Percentiles rank a stretch among this genome's conserved stretches.
These are phyloP conservation scores for Bombus huntii DNA, from an alignment of 1,140 invertebrate species.

Conservation along the genomic window DNA sequence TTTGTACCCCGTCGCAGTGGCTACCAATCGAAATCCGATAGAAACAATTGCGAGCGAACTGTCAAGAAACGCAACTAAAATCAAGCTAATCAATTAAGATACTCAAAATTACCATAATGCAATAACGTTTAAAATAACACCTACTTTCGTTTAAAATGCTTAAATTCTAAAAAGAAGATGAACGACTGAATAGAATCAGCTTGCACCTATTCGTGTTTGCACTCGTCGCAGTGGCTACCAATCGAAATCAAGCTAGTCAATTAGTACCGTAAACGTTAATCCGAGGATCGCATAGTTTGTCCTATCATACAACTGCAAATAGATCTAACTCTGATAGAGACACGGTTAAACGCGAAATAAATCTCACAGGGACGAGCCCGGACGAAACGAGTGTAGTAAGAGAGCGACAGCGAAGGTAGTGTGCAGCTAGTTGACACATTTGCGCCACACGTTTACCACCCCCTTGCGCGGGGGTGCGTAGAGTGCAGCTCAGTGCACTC, in stretches of 20 bases:
- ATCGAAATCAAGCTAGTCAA: not conserved
- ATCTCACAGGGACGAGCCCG: slow-evolving; percentile 24
- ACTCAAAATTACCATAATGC: too few relatives aligned
- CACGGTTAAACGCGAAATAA: not conserved
- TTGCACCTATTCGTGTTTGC: too few relatives aligned
- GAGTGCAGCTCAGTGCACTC: slow-evolving; percentile 60
- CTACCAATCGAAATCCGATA: not conserved
- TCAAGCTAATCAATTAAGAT: not conserved
- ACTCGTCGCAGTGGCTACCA: too few relatives aligned
- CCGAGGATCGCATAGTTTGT: not conserved
- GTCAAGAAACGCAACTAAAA: not conserved
- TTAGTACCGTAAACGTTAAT: not conserved
- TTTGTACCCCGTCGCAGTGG: too few relatives aligned
- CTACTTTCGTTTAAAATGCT: too few relatives aligned
- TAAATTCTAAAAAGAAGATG: too few relatives aligned
- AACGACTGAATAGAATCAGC: too few relatives aligned
- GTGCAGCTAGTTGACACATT: slow-evolving; percentile 44
- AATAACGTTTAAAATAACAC: too few relatives aligned
- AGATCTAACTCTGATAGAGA: not conserved
- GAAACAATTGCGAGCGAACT: not conserved
- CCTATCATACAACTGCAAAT: not conserved
- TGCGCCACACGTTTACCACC: slow-evolving; percentile 33
- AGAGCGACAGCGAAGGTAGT: not conserved
- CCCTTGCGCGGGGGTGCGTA: slow-evolving; percentile 17
- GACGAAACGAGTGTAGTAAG: not conserved